A percentile compares a stretch with the other conserved stretches of the same genome.
Evolutionary conservation across 1,140 invertebrate genomes (phyloP).

Genomic region (Eupeodes corollae): DNA sequence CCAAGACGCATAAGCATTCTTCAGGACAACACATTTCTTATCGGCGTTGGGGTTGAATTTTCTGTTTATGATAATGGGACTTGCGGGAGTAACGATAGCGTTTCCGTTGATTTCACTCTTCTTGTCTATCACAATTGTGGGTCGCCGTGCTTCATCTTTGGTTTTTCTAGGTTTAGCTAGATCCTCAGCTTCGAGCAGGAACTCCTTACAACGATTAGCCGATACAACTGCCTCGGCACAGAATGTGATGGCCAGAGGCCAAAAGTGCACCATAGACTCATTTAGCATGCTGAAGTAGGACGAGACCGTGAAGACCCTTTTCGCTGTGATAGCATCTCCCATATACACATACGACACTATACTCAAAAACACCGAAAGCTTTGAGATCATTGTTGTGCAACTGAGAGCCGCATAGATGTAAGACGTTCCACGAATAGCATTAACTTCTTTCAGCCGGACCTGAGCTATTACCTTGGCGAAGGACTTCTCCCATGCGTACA

Average conservation of each 20-base stretch:
- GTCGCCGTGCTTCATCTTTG: constrained; percentile 9
- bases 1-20: constrained; percentile 46
- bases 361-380: constrained; percentile 65
- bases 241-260: constrained; percentile 52
- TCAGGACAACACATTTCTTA: constrained; percentile 34
- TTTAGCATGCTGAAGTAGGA: constrained; percentile 61
- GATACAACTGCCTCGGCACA: constrained; percentile 52
- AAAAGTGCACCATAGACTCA: constrained; percentile 59
- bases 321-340: constrained; percentile 52
- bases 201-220: constrained; percentile 54
- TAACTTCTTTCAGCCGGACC: constrained; percentile 48
- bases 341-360: constrained; percentile 64
- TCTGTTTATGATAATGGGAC: constrained; percentile 8
- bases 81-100: not conserved
- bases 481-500: constrained; percentile 82
- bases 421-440: constrained; percentile 43
- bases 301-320: constrained; percentile 64
- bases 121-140: constrained; percentile 7
- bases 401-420: constrained; percentile 29
- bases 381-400: constrained; percentile 52
- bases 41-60: constrained; percentile 24
- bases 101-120: constrained; percentile 15
- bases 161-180: constrained; percentile 22
- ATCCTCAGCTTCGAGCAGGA: constrained; percentile 32
- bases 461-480: constrained; percentile 57